A percentile compares a stretch with the other conserved stretches of the same genome.
These are phyloP conservation scores for Beaufortia kweichowensis DNA, from an alignment of 2,113 vertebrate species.

Conservation along the genomic window DNA sequence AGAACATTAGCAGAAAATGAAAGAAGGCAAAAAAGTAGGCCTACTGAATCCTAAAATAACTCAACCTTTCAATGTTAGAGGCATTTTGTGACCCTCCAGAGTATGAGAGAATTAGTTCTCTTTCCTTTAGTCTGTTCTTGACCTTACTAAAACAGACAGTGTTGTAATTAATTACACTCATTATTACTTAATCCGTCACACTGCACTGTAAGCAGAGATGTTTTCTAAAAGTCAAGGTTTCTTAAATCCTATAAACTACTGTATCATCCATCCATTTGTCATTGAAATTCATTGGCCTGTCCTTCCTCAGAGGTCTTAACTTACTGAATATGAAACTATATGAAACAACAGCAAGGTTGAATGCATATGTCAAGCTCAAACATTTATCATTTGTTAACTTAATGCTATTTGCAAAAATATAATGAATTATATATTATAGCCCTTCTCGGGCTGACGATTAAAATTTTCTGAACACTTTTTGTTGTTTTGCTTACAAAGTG, in stretches of 20 bases:
- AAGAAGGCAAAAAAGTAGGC: constrained; percentile 24
- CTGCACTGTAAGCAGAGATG: constrained; percentile 20
- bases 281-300: background rate
- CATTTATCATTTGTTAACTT: no score
- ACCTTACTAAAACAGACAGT: constrained; percentile 20
- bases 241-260: background rate
- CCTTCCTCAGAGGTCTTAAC: no score
- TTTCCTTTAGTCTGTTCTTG: constrained; percentile 21
- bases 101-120: constrained; percentile 7
- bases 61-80: constrained; percentile 29
- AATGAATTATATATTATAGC: no score
- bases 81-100: constrained; percentile 25
- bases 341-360: background rate
- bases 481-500: no score
- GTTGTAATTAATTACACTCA: constrained; percentile 33
- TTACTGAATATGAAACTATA: no score
- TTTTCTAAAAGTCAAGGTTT: background rate
- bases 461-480: no score
- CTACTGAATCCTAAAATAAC: constrained; percentile 34
- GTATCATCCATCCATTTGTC: background rate
- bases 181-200: constrained; percentile 24
- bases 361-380: no score
- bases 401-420: no score
- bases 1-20: constrained; percentile 13
- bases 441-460: no score